phyloP scores from a whole-genome alignment of 2,888 invertebrate genomes.

The Mesoligia furuncula region DNA sequence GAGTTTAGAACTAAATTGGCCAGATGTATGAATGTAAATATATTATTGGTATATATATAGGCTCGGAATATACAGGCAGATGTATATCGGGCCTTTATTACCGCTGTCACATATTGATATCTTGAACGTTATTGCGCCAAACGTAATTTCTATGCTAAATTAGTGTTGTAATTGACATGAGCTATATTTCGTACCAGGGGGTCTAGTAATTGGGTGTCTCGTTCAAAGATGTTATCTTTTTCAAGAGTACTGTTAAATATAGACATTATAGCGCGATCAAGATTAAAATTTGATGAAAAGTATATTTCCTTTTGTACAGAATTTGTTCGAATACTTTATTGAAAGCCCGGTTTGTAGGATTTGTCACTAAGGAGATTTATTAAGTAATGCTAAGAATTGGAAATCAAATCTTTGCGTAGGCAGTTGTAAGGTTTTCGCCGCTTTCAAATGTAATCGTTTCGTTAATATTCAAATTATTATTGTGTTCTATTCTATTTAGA shows the following conservation, averaged over 20 bases:
- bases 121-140: slow-evolving; percentile 34
- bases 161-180: slow-evolving; percentile 35
- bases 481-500: not conserved
- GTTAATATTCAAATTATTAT: slow-evolving; percentile 3
- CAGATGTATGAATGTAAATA: slow-evolving; percentile 71
- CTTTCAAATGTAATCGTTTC: slow-evolving; percentile 23
- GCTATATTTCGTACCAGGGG: not conserved
- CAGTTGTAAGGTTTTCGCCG: slow-evolving; percentile 8
- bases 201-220: slow-evolving; percentile 22
- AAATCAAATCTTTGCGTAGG: not conserved
- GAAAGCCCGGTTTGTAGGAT: slow-evolving; percentile 21
- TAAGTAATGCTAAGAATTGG: slow-evolving; percentile 6
- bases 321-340: slow-evolving; percentile 18
- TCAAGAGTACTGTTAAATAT: not conserved
- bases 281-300: slow-evolving; percentile 14
- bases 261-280: not conserved
- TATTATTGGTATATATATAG: slow-evolving; percentile 59
- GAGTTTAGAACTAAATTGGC: slow-evolving; percentile 72
- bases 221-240: slow-evolving; percentile 1
- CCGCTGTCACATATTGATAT: slow-evolving; percentile 43
- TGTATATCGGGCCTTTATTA: slow-evolving; percentile 56
- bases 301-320: slow-evolving; percentile 12
- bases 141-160: slow-evolving; percentile 54
- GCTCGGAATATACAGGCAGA: slow-evolving; percentile 19
- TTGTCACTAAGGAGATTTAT: slow-evolving; percentile 30